Conservation (phyloP, 2,113 vertebrate species). For the Jacana jacana region DNA sequence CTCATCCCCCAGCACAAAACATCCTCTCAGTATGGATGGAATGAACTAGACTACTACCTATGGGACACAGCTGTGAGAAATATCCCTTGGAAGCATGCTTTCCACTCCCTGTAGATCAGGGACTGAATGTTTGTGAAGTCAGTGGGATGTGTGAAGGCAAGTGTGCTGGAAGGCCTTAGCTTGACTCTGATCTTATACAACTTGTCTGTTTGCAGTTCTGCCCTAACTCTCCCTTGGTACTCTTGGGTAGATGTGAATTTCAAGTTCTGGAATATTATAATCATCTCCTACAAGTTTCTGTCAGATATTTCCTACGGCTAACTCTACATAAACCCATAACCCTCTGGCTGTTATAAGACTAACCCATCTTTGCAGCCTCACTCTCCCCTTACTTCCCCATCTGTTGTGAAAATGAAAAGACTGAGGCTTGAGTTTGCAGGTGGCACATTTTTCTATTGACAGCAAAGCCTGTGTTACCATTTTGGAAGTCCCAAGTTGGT, state of each 20-base stretch:
- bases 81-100: background rate
- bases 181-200: background rate
- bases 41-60: background rate
- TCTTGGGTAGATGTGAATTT: background rate
- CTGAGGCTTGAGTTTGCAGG: background rate
- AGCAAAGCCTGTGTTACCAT: background rate
- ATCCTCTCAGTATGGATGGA: background rate
- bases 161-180: background rate
- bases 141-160: background rate
- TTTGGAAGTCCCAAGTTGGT: background rate
- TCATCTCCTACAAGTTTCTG: background rate
- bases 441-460: background rate
- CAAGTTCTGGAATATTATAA: background rate
- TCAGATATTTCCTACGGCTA: background rate
- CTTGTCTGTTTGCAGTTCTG: background rate
- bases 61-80: background rate
- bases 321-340: background rate
- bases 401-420: background rate
- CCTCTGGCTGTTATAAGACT: background rate
- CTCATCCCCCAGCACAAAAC: background rate
- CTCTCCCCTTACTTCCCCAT: background rate
- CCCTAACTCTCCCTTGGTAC: background rate
- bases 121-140: background rate
- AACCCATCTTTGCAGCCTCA: background rate
- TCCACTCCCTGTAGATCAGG: background rate